Base-by-base conservation (phyloP, 2,113 vertebrate genomes). In the Hyla sarda region DNA sequence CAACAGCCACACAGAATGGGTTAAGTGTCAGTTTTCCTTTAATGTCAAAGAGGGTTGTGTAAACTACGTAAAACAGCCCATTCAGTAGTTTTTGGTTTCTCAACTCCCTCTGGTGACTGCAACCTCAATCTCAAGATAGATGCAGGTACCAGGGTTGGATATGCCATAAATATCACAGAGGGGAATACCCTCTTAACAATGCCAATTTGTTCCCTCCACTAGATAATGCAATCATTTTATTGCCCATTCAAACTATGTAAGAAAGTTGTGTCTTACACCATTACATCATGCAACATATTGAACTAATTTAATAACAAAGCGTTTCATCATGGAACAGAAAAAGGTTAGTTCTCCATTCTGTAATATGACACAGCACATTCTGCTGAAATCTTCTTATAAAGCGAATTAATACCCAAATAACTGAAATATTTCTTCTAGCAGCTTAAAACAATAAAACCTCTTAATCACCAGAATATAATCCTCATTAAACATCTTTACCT, bases 401-500 rank as follows among this genome's bases (percentile, higher is more conserved):
- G 52, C 54, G 60, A 84, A 75, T 84, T 84, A 84, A 75, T 75
- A 52, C 25, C 54, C 3, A 62, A 84, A 84, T 84, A 75, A 16
- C 82, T 84, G 54, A 62, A 75, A 75, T 84, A 75, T 75, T 84
- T 84, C 69, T 72, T 62, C 52, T 14, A 41, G 54, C 82, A 62
- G 82, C 72, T 84, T 75, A 84, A 14, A 19, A 75, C 72, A 47
- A 76, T 60, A 17, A 60, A 76, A 76, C 45, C n/a, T 75, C 13
- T 25, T 84, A 84, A 84, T 75, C 82, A 45, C 19, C 60, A 76
- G 67, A 62, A 74, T 75, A 41, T 62, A 75, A 75, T 58, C 52
- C 72, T 84, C 82, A 75, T 34, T 83, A 74, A 74, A 83, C 60
- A 48, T 83, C 34, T 73, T 37, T 62, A 21, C 32, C 10, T 80